These are phyloP conservation scores for Noctuana brunneofusca DNA, from an alignment of 2,888 invertebrate species.

Conservation along the genomic window DNA sequence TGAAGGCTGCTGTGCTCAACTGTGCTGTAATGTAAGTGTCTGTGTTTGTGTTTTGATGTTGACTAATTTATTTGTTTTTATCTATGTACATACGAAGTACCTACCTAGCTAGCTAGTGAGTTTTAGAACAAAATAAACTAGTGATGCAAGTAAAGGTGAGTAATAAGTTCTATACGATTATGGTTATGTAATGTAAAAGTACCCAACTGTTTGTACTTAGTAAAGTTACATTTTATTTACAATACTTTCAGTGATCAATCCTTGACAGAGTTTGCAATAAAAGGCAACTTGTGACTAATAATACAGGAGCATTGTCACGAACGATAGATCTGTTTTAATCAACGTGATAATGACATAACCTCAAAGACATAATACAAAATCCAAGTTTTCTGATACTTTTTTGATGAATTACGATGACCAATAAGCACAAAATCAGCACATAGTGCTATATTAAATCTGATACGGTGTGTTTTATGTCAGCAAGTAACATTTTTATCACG, in stretches of 20 bases:
- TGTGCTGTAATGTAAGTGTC: constrained; percentile 58
- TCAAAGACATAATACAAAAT: constrained; percentile 19
- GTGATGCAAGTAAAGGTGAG: constrained; percentile 56
- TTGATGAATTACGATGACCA: background rate
- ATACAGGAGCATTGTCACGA: background rate
- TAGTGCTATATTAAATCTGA: background rate
- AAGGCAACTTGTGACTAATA: background rate
- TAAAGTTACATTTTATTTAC: constrained; percentile 2
- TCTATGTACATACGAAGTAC: constrained; percentile 23
- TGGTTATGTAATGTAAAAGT: constrained; percentile 64
- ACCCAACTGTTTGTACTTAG: constrained; percentile 10
- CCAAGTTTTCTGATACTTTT: background rate
- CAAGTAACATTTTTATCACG: background rate
- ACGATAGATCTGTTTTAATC: constrained; percentile 49
- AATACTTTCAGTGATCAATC: background rate
- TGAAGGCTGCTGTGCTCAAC: constrained; percentile 23
- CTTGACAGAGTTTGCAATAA: background rate
- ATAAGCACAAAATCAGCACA: background rate
- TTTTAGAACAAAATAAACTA: constrained; percentile 29
- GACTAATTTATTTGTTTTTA: constrained; percentile 32
- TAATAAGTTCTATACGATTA: constrained; percentile 40
- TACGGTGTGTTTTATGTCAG: constrained; percentile 11
- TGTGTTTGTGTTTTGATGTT: constrained; percentile 54
- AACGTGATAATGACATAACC: constrained; percentile 33
- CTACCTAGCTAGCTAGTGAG: constrained; percentile 8